A percentile compares a stretch with the other conserved stretches of the same genome.
Evolutionary conservation across 2,888 invertebrate species (phyloP).

Genomic region (Raillietiella orientalis): DNA sequence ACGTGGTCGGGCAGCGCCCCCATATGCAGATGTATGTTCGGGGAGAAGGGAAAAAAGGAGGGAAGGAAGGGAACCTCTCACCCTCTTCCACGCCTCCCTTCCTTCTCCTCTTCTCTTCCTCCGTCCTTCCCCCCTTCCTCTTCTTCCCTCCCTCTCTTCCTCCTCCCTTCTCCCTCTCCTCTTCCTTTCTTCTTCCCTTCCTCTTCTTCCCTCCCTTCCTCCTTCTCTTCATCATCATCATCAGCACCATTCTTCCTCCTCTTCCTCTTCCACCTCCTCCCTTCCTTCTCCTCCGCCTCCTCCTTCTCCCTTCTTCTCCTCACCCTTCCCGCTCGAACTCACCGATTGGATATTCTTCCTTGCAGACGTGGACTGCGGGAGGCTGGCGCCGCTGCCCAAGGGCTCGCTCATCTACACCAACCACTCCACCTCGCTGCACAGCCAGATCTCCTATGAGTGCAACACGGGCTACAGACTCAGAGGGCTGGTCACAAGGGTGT

Average conservation of each 20-base stretch:
- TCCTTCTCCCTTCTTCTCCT: no score
- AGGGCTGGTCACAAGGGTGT: constrained; percentile 46
- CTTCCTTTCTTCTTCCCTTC: neutral
- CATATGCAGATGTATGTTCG: constrained; percentile 36
- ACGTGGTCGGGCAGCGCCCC: constrained; percentile 57
- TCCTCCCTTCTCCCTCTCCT: neutral
- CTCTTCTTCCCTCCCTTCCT: neutral
- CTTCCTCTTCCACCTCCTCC: no score
- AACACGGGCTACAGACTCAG: constrained; percentile 41
- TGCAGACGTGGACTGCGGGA: constrained; percentile 57
- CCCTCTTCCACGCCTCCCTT: no score
- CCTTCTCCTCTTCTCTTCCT: no score
- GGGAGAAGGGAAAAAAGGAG: no score
- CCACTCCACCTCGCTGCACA: constrained; percentile 38
- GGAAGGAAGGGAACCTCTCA: no score
- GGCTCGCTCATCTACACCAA: constrained; percentile 41
- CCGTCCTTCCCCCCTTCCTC: no score
- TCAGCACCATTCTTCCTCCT: no score
- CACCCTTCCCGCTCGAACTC: no score
- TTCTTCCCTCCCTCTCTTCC: neutral
- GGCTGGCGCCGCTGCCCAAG: constrained; percentile 39
- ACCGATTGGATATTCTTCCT: no score
- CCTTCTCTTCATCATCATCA: no score
- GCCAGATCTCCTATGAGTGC: constrained; percentile 49
- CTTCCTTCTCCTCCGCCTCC: no score